Percentiles rank a stretch among this genome's conserved stretches.
phyloP scores from a whole-genome alignment of 2,113 vertebrate species.

The Myrmecophaga tridactyla region DNA sequence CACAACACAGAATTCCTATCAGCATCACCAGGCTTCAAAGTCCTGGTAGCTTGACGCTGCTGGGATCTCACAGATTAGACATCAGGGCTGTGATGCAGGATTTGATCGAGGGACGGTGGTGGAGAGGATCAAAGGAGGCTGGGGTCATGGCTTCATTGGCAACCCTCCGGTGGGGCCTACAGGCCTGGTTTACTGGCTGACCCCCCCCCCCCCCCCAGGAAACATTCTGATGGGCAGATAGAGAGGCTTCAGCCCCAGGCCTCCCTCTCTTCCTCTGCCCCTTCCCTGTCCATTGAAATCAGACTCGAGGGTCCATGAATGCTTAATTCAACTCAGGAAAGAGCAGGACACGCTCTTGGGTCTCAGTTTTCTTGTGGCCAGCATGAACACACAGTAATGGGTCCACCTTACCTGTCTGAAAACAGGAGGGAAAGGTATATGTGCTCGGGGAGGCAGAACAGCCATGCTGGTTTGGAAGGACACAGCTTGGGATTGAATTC shows the following conservation, averaged over 20 bases:
- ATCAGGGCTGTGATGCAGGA: background rate
- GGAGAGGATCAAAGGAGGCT: conserved; percentile 53
- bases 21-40: background rate
- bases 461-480: background rate
- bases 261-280: background rate
- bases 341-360: background rate
- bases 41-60: background rate
- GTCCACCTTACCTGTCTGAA: background rate
- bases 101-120: conserved; percentile 21
- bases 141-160: conserved; percentile 24
- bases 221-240: conserved; percentile 62
- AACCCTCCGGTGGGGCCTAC: conserved; percentile 52
- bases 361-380: background rate
- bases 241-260: background rate
- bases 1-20: background rate
- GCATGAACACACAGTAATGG: background rate
- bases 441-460: background rate
- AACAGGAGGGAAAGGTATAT: fast-evolving
- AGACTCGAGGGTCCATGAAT: background rate
- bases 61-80: conserved; percentile 23
- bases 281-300: background rate
- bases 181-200: conserved; percentile 59
- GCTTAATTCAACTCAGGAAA: background rate
- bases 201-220: conserved; percentile 64
- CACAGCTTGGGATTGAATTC: background rate